Base-by-base conservation (phyloP, 2,113 vertebrate genomes). In the Cyprinodon variegatus region DNA sequence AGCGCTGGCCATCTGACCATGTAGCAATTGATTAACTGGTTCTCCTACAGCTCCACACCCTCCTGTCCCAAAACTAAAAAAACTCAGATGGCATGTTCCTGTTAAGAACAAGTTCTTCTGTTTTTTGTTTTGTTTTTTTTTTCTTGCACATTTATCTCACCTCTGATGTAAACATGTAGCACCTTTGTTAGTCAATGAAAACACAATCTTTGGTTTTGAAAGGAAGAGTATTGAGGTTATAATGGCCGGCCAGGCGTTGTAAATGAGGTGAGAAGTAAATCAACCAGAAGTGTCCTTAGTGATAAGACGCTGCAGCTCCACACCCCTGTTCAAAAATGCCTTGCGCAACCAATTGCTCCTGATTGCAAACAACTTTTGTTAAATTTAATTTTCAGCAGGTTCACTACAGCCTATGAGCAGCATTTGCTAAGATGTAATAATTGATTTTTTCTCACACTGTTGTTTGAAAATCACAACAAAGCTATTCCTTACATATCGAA, bases 1-100 rank as follows among this genome's bases (percentile, higher is more conserved):
- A 77, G 79, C 38, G 65, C 85, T 86, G 81, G 79, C 78, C 82
- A 72, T 82, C 93, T 93, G 94, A 95, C 93, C 93, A 94, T 87
- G 90, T 90, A 89, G 90, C 89, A 92, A 93, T 94, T 94, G 95
- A 96, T 96, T 94, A 95, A 94, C 94, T 74, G 87, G 79, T 91
- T 82, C 81, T 83, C 79, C 82, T 80, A 61, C 78, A 74, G 72
- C 71, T 82, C 79, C 66, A 73, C 65, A 74, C 87, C 81, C 83
- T 77, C 82, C 91, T 86, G 85, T 87, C 86, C 86, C 92, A 84
- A 78, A 90, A 91, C 84, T 87, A 72, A 43, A 38, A 43, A 70
- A 75, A 59, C 60, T 59, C 62, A 39, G 72, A 74, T 71, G 65
- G 68, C 65, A 82, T 62, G 70, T 70, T 62, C 74, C 37, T 77